A percentile compares a stretch with the other conserved stretches of the same genome.
These are phyloP conservation scores for Eupithecia dodoneata DNA, from an alignment of 2,888 invertebrate genomes.

Conservation along the genomic window DNA sequence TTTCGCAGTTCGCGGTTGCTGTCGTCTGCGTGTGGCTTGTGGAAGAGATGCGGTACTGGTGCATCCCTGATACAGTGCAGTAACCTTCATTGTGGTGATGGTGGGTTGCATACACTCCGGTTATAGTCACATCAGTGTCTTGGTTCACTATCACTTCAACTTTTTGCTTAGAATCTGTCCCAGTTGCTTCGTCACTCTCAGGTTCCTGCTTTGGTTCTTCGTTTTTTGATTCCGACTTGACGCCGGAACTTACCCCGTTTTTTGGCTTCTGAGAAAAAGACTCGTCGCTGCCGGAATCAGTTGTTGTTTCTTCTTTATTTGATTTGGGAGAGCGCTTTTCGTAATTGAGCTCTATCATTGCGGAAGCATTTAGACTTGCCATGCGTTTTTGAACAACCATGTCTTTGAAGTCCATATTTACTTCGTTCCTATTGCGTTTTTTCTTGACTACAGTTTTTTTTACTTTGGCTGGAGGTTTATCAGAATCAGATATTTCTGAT, in stretches of 20 bases:
- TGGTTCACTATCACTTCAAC: conserved; percentile 93
- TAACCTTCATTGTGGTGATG: conserved; percentile 89
- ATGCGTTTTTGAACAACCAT: conserved; percentile 95
- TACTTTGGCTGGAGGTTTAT: conserved; percentile 77
- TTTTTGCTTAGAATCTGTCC: conserved; percentile 80
- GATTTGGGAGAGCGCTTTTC: conserved; percentile 87
- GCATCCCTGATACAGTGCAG: conserved; percentile 93
- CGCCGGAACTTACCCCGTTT: conserved; percentile 82
- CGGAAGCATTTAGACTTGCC: conserved; percentile 96
- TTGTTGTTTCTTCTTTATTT: conserved; percentile 83
- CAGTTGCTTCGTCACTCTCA: conserved; percentile 67
- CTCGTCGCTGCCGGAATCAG: conserved; percentile 83
- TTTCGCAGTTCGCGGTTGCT: conserved; percentile 90
- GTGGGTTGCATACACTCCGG: conserved; percentile 92
- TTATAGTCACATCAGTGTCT: conserved; percentile 94
- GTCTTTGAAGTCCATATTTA: conserved; percentile 92
- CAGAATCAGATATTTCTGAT: conserved; percentile 77
- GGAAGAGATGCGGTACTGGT: conserved; percentile 91
- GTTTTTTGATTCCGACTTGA: conserved; percentile 80
- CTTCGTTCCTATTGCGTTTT: conserved; percentile 85
- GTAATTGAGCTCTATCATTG: conserved; percentile 95
- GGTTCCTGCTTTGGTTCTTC: conserved; percentile 76
- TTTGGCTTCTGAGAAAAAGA: conserved; percentile 81
- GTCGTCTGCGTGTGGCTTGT: conserved; percentile 94
- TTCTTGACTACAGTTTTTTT: conserved; percentile 79